Percentiles rank a stretch among this genome's conserved stretches.
These are phyloP conservation scores for Poeciliopsis paucimaculata DNA, from an alignment of 2,797 vertebrate genomes.

Conservation along the genomic window DNA sequence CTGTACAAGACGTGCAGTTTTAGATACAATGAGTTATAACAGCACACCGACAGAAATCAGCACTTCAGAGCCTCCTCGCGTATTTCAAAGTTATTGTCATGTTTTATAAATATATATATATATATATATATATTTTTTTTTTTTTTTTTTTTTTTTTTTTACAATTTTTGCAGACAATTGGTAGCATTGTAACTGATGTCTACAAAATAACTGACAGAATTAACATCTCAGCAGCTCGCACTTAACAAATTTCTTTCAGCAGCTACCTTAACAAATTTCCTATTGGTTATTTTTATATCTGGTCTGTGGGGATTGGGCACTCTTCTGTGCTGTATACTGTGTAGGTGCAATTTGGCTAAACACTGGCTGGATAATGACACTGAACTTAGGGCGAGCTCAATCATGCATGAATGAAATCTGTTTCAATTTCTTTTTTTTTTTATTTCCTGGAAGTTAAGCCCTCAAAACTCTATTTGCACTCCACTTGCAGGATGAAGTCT, in stretches of 20 bases:
- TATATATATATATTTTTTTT: too few species aligned
- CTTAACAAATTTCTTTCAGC: not conserved
- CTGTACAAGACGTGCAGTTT: not conserved
- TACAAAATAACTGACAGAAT: not conserved
- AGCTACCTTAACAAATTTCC: not conserved
- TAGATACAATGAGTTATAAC: constrained; percentile 1
- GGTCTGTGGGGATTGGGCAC: not conserved
- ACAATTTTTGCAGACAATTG: not conserved
- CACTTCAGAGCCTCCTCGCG: not conserved
- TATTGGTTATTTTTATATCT: not conserved
- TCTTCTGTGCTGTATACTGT: not conserved
- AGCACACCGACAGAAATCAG: not conserved
- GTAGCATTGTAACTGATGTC: not conserved
- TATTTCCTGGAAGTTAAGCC: constrained; percentile 21
- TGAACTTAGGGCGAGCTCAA: not conserved
- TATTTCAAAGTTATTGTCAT: not conserved
- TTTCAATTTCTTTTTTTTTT: not conserved
- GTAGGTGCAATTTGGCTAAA: not conserved
- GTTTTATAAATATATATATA: not conserved
- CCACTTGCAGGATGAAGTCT: constrained; percentile 12
- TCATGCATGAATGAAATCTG: not conserved
- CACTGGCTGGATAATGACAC: not conserved
- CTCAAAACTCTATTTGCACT: constrained; percentile 15
- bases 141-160: too few species aligned
- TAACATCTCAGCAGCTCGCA: not conserved